Evolutionary conservation across 2,888 invertebrate species (phyloP).

Genomic region (Fragum sueziense): DNA sequence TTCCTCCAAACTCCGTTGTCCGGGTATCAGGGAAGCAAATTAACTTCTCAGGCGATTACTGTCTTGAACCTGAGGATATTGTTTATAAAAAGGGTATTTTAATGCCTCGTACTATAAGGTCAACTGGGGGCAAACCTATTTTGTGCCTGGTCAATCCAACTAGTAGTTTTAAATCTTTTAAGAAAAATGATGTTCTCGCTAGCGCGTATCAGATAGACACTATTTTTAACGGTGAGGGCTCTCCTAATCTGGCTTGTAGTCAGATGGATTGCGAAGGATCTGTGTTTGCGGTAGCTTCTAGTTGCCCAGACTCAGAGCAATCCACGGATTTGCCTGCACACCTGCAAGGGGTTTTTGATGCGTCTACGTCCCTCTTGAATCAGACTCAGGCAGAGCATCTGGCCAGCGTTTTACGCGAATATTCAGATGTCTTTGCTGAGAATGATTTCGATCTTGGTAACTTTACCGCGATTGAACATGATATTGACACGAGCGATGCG

Average conservation of each 20-base stretch:
- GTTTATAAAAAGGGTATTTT: background rate
- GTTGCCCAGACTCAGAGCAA: background rate
- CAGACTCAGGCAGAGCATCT: background rate
- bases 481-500: slow-evolving; percentile 47
- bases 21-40: slow-evolving; percentile 11
- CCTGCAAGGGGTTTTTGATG: background rate
- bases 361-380: background rate
- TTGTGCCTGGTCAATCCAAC: slow-evolving; percentile 22
- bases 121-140: background rate
- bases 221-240: background rate
- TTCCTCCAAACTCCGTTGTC: slow-evolving; percentile 33
- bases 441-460: slow-evolving; percentile 46
- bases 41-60: slow-evolving; percentile 5
- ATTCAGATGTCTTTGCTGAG: slow-evolving; percentile 46
- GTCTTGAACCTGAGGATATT: slow-evolving; percentile 16
- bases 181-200: slow-evolving; percentile 9
- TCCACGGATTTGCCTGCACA: background rate
- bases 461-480: slow-evolving; percentile 46
- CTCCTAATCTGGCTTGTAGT: background rate
- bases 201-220: slow-evolving; percentile 7
- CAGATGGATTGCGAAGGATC: background rate
- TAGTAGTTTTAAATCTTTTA: slow-evolving; percentile 4
- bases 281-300: background rate
- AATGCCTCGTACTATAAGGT: background rate
- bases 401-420: background rate